Base-by-base conservation (phyloP, 2,888 invertebrate genomes). In the Shargacucullia verbasci region DNA sequence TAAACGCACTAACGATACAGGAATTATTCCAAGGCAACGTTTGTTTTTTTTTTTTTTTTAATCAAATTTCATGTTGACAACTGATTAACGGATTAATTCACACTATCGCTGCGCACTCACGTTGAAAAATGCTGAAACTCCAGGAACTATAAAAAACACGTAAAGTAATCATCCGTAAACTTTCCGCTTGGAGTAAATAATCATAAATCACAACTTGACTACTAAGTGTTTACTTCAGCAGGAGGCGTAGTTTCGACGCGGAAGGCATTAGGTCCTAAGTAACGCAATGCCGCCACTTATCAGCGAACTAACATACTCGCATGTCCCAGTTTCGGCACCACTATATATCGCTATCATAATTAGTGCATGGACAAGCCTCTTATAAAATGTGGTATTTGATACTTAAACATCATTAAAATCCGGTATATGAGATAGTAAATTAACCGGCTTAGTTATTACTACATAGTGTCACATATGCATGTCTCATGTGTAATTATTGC, bases 251-350 rank as follows among this genome's bases (percentile, higher is more conserved):
- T 14, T n/a, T 7, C 25, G 29, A 73, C 39, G 47, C 73, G 75
- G 73, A 75, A 75, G 53, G 7, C 14, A 40, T 52, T 52, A 37
- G 7, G 20, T 15, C 11, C 20, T 20, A 2, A 20, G 39, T 47
- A 53, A 52, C 35, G 31, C 64, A 44, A 53, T 44, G 33, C 43
- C 34, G 20, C 33, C 49, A 59, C 38, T 27, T 59, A 44, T 46
- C 47, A 59, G 40, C 27, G 12, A n/a, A 34, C 49, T 31, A 3
- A 20, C 20, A 20, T 20, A 20, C 20, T 50, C 48, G 56, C 33
- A 74, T 69, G 76, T 58, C 53, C 76, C 25, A 73, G 43, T 70
- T 76, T 61, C 43, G 61, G 49, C 37, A 43, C 12, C 35, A 50
- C 35, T 13, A 35, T 47, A 56, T 54, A 69, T 49, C 46, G 1